Percentiles rank a stretch among this genome's conserved stretches.
These are phyloP conservation scores for Epirrita christyi DNA, from an alignment of 2,888 invertebrate species.

Conservation along the genomic window DNA sequence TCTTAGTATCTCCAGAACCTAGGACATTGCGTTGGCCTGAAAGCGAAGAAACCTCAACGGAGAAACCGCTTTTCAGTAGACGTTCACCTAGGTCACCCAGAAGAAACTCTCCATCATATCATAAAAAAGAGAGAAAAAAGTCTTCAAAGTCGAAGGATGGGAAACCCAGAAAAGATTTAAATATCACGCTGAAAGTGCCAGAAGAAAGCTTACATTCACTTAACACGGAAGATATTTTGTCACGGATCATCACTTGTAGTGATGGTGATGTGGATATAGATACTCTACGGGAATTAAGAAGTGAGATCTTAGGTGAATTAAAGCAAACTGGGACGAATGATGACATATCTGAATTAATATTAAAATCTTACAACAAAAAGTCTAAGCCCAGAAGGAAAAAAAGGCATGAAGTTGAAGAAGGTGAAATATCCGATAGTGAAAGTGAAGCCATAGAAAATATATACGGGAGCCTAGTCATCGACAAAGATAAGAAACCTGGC, in stretches of 20 bases:
- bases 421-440: constrained; percentile 78
- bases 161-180: constrained; percentile 60
- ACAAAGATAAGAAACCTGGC: constrained; percentile 44
- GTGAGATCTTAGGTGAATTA: constrained; percentile 77
- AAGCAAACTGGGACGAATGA: constrained; percentile 72
- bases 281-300: constrained; percentile 74
- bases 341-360: constrained; percentile 75
- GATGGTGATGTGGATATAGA: constrained; percentile 77
- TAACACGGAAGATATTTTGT: constrained; percentile 73
- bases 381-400: constrained; percentile 40
- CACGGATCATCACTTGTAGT: constrained; percentile 73
- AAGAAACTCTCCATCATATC: constrained; percentile 53
- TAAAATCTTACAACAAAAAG: constrained; percentile 68
- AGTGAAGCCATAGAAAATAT: constrained; percentile 76
- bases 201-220: constrained; percentile 70
- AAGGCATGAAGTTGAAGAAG: constrained; percentile 68
- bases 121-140: constrained; percentile 70
- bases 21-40: constrained; percentile 47
- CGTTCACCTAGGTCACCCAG: constrained; percentile 59
- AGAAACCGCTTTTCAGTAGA: constrained; percentile 62
- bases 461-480: constrained; percentile 67
- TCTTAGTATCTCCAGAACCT: constrained; percentile 71
- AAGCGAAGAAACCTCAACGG: constrained; percentile 33
- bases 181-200: constrained; percentile 76
- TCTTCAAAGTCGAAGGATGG: constrained; percentile 45